These are phyloP conservation scores for Chelonia mydas DNA, from an alignment of 2,797 vertebrate species.

Conservation along the genomic window DNA sequence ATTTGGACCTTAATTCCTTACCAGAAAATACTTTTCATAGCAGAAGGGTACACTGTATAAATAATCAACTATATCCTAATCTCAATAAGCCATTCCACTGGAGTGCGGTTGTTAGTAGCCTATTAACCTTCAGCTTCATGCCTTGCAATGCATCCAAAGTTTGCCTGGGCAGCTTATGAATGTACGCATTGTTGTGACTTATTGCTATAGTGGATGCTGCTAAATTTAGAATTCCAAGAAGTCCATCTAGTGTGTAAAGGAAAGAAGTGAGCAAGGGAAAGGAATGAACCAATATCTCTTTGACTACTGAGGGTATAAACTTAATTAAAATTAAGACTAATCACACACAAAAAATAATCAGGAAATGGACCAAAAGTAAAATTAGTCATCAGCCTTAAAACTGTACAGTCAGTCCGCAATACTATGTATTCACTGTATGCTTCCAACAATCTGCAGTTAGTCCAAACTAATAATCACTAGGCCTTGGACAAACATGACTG, in stretches of 20 bases:
- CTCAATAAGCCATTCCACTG: rapidly evolving
- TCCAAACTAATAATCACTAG: neutral
- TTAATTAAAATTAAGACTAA: neutral
- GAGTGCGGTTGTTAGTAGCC: neutral
- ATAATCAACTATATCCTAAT: neutral
- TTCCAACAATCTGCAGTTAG: constrained; percentile 45
- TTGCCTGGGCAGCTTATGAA: neutral
- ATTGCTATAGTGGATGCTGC: neutral
- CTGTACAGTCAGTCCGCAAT: constrained; percentile 8
- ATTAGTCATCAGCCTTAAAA: constrained; percentile 17
- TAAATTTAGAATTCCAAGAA: constrained; percentile 20
- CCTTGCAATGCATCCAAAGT: neutral
- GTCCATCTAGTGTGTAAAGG: neutral
- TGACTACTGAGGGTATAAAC: neutral
- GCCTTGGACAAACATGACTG: constrained; percentile 4
- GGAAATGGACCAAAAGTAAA: constrained; percentile 27
- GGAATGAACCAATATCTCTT: constrained; percentile 12
- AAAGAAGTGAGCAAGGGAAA: neutral
- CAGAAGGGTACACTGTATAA: neutral
- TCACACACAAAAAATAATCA: neutral
- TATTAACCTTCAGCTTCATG: constrained; percentile 6
- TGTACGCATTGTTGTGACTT: neutral
- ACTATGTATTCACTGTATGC: constrained; percentile 9
- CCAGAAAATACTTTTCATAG: neutral
- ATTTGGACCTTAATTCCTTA: neutral